Percentiles rank a stretch among this genome's conserved stretches.
phyloP scores from a whole-genome alignment of 2,797 vertebrate genomes.

The Euthynnus affinis region DNA sequence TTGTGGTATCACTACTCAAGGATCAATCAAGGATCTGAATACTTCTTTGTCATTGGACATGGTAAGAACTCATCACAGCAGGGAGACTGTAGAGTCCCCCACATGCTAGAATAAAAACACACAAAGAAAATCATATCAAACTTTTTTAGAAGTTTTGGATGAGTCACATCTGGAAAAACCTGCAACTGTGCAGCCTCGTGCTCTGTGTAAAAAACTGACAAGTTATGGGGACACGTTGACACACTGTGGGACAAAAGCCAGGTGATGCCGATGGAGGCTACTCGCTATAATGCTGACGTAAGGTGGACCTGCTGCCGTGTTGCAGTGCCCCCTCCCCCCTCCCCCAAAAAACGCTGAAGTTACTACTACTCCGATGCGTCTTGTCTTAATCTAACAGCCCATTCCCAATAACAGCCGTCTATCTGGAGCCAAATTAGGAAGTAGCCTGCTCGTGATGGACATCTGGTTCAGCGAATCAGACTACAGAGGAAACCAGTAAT shows the following conservation, averaged over 20 bases:
- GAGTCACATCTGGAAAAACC: background rate
- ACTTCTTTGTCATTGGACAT: background rate
- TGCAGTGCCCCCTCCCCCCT: background rate
- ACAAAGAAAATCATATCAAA: too few relatives aligned
- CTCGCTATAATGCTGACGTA: slow-evolving; percentile 11
- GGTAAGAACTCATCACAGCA: too few relatives aligned
- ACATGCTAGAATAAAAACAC: too few relatives aligned
- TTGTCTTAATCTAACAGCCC: too few relatives aligned
- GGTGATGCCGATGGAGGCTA: slow-evolving; percentile 15
- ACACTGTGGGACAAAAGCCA: background rate
- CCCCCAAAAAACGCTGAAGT: background rate
- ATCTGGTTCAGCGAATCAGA: background rate
- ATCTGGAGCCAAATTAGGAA: background rate
- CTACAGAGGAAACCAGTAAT: too few relatives aligned
- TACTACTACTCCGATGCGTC: background rate
- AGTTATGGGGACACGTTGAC: too few relatives aligned
- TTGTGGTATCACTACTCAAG: background rate
- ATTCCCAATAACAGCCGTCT: background rate
- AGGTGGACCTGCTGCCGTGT: background rate
- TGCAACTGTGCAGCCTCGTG: background rate
- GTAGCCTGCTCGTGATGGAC: background rate
- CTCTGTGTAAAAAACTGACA: background rate
- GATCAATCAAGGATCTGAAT: background rate
- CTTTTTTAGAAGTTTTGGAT: too few relatives aligned
- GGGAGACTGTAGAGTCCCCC: too few relatives aligned